phyloP scores from a whole-genome alignment of 2,797 vertebrate species.

The Brachyrhaphis roseni region DNA sequence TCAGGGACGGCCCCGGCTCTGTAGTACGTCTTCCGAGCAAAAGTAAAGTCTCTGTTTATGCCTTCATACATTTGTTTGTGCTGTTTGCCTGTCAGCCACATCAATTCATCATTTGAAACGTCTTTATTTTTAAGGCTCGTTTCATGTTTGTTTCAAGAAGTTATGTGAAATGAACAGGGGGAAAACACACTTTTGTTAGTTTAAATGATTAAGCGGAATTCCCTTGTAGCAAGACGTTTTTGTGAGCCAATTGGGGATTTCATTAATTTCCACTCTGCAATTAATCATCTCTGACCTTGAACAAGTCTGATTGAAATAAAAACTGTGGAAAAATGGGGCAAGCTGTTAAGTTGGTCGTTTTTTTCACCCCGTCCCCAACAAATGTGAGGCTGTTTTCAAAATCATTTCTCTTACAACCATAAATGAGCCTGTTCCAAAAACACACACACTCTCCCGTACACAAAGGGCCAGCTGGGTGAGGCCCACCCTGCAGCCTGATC shows the following conservation, averaged over 20 bases:
- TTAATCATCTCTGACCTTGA: slow-evolving; percentile 54
- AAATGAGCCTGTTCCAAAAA: slow-evolving; percentile 51
- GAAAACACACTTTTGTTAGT: slow-evolving; percentile 35
- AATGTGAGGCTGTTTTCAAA: slow-evolving; percentile 47
- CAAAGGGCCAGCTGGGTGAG: slow-evolving; percentile 68
- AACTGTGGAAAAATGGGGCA: slow-evolving; percentile 57
- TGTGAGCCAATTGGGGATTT: slow-evolving; percentile 48
- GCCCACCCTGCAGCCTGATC: slow-evolving; percentile 79
- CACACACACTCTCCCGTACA: slow-evolving; percentile 41
- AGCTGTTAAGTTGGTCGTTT: slow-evolving; percentile 49
- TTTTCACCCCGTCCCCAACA: slow-evolving; percentile 2
- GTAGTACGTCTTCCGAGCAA: slow-evolving; percentile 58
- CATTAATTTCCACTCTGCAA: slow-evolving; percentile 41
- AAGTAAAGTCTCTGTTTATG: slow-evolving; percentile 64
- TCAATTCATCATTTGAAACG: slow-evolving; percentile 54
- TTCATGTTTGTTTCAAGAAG: slow-evolving; percentile 46
- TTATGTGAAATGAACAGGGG: slow-evolving; percentile 19
- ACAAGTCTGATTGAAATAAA: slow-evolving; percentile 55
- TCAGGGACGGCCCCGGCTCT: slow-evolving; percentile 66
- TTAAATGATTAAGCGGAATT: slow-evolving; percentile 55
- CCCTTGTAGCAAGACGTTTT: slow-evolving; percentile 48
- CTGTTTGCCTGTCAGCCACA: slow-evolving; percentile 48
- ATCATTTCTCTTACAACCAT: slow-evolving; percentile 57
- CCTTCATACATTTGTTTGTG: slow-evolving; percentile 64
- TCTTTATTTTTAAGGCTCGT: slow-evolving; percentile 57